A percentile compares a stretch with the other conserved stretches of the same genome.
These are phyloP conservation scores for Lasiurus borealis DNA, from an alignment of 2,113 vertebrate genomes.

Conservation along the genomic window DNA sequence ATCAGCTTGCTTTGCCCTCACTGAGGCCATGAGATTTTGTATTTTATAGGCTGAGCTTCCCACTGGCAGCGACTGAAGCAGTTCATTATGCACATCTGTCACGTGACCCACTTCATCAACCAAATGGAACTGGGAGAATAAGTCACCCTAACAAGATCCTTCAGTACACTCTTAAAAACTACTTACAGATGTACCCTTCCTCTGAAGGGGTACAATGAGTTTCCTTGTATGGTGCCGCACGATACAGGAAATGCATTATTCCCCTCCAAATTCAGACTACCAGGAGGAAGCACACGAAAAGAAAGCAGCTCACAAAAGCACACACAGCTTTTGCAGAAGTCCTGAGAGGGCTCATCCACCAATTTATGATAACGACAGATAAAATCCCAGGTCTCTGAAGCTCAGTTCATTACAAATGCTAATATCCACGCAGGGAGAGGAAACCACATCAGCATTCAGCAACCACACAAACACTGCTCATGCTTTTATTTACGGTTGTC, in stretches of 20 bases:
- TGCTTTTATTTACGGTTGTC: constrained; percentile 66
- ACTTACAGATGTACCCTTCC: constrained; percentile 86
- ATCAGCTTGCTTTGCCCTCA: constrained; percentile 82
- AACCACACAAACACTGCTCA: background rate
- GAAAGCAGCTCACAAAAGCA: constrained; percentile 82
- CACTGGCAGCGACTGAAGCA: constrained; percentile 87
- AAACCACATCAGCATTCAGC: constrained; percentile 67
- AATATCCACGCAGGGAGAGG: constrained; percentile 67
- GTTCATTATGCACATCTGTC: constrained; percentile 86
- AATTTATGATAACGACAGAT: constrained; percentile 68
- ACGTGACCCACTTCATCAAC: constrained; percentile 87
- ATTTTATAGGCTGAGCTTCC: constrained; percentile 84
- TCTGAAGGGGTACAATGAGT: constrained; percentile 84
- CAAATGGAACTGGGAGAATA: constrained; percentile 85
- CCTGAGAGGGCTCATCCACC: constrained; percentile 79
- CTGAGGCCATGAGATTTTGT: constrained; percentile 74
- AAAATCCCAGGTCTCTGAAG: constrained; percentile 66
- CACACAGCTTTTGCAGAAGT: constrained; percentile 84
- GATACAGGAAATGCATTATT: constrained; percentile 89
- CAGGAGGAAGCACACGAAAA: constrained; percentile 84
- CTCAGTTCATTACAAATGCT: constrained; percentile 76
- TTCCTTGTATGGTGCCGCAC: constrained; percentile 84
- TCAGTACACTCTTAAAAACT: constrained; percentile 85
- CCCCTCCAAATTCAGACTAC: constrained; percentile 77
- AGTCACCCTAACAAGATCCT: constrained; percentile 86